Conservation (phyloP, 2,113 vertebrate species). For the Hemichromis elongatus region DNA sequence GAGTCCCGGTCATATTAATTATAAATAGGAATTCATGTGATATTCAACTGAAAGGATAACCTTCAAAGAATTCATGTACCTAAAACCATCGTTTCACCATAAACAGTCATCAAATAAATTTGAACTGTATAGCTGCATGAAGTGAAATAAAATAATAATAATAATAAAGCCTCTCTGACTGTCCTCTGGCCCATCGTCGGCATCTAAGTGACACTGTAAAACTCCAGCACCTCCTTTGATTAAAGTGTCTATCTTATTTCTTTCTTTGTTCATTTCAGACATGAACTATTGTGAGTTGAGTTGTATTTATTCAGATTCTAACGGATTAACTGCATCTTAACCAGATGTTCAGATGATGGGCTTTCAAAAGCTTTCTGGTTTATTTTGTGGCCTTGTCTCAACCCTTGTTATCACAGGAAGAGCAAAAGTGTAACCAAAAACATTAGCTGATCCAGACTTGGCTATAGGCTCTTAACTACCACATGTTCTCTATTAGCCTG, state of each 20-base stretch:
- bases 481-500: not conserved
- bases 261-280: not conserved
- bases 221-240: not conserved
- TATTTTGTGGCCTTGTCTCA: not conserved
- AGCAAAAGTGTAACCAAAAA: not conserved
- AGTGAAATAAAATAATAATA: not conserved
- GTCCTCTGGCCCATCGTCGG: not conserved
- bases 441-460: not conserved
- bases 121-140: not conserved
- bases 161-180: not conserved
- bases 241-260: not conserved
- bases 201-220: not conserved
- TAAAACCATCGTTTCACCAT: not conserved
- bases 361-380: not conserved
- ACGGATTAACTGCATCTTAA: not conserved
- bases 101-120: not conserved
- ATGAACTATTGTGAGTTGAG: not conserved
- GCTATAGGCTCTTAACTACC: not conserved
- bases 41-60: not conserved
- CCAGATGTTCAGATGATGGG: not conserved
- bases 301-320: not conserved
- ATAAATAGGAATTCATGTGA: not conserved
- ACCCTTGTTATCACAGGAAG: not conserved
- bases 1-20: not conserved
- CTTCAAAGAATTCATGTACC: not conserved